Evolutionary conservation across 2,113 vertebrate genomes (phyloP), one percentile per base, ranked within the genome.

Genomic region (Daphoenositta chrysoptera): DNA sequence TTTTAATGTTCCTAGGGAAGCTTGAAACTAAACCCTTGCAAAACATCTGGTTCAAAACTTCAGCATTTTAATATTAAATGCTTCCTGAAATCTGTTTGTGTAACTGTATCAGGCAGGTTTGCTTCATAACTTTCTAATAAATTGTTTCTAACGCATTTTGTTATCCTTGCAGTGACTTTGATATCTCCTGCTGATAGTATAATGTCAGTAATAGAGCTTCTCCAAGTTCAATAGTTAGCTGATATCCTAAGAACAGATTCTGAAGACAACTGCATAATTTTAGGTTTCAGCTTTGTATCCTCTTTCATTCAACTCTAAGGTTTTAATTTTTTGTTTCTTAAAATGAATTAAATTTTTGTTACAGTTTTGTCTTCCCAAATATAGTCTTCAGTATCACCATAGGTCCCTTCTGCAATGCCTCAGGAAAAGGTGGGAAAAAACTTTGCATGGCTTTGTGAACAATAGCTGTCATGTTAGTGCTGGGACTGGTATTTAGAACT

Each of bases 21-120:
- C 42, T 88, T 94, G 93, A 96, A 97, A 96, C 58, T 18, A 90
- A 96, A 96, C 57, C 76, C 86, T 94, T 81, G 45, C 61, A 92
- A 79, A 96, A 95, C 92, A 96, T 95, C 80, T 94, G 94, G 90
- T 89, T 82, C 80, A 71, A 84, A 96, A 88, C 87, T 86, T 83
- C 30, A 86, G 54, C 56, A 90, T 96, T 96, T 95, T 96, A 91
- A 95, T 96, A 96, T 90, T 91, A 95, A 97, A 97, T 93, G 75
- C 58, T 97, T 97, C 95, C 94, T 94, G 78, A 90, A 95, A 83
- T 82, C 72, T 95, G 72, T 93, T 95, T 95, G 56, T 95, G 63
- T 61, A 94, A 92, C 72, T 89, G 76, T 75, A 60, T 37, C 53
- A 42, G 47, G 69, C 80, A 96, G 64, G 75, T 92, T 92, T 92